Base-by-base conservation (phyloP, 2,888 invertebrate species). In the Scaptomyza reducta region DNA sequence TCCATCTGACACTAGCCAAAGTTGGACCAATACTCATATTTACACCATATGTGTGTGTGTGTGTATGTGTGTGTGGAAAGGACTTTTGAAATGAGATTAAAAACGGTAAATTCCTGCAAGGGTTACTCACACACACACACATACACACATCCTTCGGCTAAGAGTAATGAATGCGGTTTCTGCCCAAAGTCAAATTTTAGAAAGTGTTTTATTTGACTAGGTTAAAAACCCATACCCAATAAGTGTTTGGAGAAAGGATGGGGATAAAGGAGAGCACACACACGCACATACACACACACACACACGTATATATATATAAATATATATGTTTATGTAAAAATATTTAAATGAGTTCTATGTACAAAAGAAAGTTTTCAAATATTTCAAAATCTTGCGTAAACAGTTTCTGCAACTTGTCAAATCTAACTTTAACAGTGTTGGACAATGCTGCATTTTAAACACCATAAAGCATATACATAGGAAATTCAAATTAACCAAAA, bases 141-240 rank as follows among this genome's bases (percentile, higher is more conserved):
- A 7, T 2, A 27, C 9, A 27, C 72, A 64, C 76, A 75, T 75
- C 76, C 78, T 69, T 76, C 59, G 88, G 89, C 85, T 88, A 87
- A 88, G 88, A 89, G 90, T 90, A 90, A 90, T 90, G 87, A 90
- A 88, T 89, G 90, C 82, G 90, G 90, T 90, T 89, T 90, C 76
- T 82, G 80, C 87, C 82, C 80, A 76, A 72, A 89, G 86, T 82
- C 82, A 87, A 81, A 87, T 81, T 83, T 88, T 84, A 73, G 85
- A 85, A 88, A 86, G 86, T 85, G 87, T 87, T 85, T 87, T 85
- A 85, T 87, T 85, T 85, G 87, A 79, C 87, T 85, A 79, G 87
- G 87, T 75, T 79, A 75, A 41, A 46, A 49, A 16, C 40, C 14
- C 18, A 47, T 54, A 59, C 9, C 53, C 41, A 73, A 50, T 9